Evolutionary conservation across 2,113 vertebrate genomes (phyloP).

Genomic region (Chaetodon auriga): DNA sequence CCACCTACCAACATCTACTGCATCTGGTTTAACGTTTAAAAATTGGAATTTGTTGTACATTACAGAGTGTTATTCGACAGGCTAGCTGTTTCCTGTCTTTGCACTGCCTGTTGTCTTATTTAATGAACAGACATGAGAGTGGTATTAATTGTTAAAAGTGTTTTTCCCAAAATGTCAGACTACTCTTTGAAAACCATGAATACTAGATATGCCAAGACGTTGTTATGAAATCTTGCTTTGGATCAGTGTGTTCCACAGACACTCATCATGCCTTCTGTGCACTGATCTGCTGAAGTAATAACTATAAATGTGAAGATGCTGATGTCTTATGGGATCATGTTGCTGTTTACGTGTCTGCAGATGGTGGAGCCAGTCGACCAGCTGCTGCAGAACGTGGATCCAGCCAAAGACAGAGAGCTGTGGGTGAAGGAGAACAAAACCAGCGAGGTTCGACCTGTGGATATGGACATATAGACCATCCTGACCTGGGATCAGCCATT

Average conservation of each 20-base stretch:
- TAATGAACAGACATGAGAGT: too few relatives aligned
- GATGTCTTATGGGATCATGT: not conserved
- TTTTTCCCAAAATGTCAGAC: not conserved
- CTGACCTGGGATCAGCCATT: slow-evolving; percentile 34
- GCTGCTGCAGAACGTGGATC: slow-evolving; percentile 95
- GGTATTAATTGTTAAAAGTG: not conserved
- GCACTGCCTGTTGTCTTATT: not conserved
- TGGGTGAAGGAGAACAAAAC: slow-evolving; percentile 98
- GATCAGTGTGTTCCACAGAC: not conserved
- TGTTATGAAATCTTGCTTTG: not conserved
- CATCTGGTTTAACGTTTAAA: too few relatives aligned
- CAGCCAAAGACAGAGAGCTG: slow-evolving; percentile 96
- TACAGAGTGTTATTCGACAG: not conserved
- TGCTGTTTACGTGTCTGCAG: slow-evolving; percentile 73
- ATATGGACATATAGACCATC: slow-evolving; percentile 94
- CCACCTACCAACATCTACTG: too few relatives aligned
- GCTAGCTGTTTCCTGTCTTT: not conserved
- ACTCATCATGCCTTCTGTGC: not conserved
- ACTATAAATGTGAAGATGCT: too few relatives aligned
- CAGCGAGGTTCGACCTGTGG: slow-evolving; percentile 93
- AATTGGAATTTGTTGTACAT: too few relatives aligned
- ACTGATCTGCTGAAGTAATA: not conserved
- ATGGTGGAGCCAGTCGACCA: slow-evolving; percentile 96
- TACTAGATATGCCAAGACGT: not conserved
- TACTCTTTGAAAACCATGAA: not conserved